A percentile compares a stretch with the other conserved stretches of the same genome.
Conservation (phyloP, 2,888 invertebrate species). For the Azorinus chamasolen region DNA sequence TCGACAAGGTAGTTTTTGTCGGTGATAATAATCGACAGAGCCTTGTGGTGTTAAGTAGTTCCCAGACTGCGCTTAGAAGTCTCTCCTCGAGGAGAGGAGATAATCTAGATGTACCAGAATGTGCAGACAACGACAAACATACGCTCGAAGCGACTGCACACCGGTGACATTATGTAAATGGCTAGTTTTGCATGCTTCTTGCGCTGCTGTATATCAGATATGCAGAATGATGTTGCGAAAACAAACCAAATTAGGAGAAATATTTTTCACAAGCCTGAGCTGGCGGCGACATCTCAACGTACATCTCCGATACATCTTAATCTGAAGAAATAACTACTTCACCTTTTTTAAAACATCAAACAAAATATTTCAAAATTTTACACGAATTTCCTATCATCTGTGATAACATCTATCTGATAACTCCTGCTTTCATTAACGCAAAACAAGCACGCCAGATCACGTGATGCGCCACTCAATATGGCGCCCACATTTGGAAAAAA, state of each 20-base stretch:
- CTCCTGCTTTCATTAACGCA: conserved; percentile 15
- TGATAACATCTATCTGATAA: conserved; percentile 37
- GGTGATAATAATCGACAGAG: too few relatives aligned
- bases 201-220: neutral
- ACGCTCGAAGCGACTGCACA: too few relatives aligned
- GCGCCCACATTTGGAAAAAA: conserved; percentile 15
- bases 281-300: conserved; percentile 48
- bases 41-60: too few relatives aligned
- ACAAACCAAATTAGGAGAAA: conserved; percentile 42
- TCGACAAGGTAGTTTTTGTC: too few relatives aligned
- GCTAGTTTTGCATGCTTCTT: too few relatives aligned
- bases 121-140: too few relatives aligned
- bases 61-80: too few relatives aligned
- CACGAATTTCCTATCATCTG: conserved; percentile 29
- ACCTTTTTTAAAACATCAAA: conserved; percentile 27
- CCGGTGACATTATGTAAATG: too few relatives aligned
- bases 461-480: conserved; percentile 6
- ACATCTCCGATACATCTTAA: conserved; percentile 34
- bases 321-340: conserved; percentile 40
- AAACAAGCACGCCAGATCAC: conserved; percentile 9
- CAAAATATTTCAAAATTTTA: conserved; percentile 41
- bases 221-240: conserved; percentile 38
- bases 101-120: too few relatives aligned
- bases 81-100: too few relatives aligned
- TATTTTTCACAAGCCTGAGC: conserved; percentile 24